Evolutionary conservation across 2,113 vertebrate genomes (phyloP).

Genomic region (Acrocephalus arundinaceus): DNA sequence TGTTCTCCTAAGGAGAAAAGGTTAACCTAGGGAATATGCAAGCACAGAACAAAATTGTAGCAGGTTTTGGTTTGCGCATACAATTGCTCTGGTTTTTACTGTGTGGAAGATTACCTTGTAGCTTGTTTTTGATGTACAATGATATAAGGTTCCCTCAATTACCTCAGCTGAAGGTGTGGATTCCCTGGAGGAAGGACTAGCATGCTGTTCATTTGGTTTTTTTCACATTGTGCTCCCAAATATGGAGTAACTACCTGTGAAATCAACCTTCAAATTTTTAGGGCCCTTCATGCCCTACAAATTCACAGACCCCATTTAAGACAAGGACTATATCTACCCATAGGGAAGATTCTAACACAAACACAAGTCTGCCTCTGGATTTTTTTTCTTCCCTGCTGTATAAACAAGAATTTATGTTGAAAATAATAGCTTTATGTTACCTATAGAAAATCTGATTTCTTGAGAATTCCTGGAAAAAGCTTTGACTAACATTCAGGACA

Average conservation of each 20-base stretch:
- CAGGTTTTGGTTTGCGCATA: neutral
- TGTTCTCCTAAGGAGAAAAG: neutral
- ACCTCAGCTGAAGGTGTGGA: neutral
- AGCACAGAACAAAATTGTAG: neutral
- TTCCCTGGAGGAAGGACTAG: neutral
- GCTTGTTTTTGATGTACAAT: neutral
- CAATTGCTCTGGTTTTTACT: neutral
- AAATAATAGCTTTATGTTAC: neutral
- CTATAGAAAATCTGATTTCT: neutral
- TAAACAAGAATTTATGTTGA: neutral
- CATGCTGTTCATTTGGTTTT: neutral
- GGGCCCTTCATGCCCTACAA: neutral
- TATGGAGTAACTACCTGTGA: neutral
- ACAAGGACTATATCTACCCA: neutral
- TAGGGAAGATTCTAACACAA: neutral
- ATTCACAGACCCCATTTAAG: neutral
- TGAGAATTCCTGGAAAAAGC: neutral
- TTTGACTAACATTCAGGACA: neutral
- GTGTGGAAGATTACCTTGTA: neutral
- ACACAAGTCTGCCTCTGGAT: neutral
- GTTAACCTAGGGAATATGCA: accelerated
- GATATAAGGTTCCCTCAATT: neutral
- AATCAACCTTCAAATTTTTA: neutral
- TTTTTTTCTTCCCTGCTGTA: neutral
- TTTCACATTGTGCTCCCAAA: neutral